These are phyloP conservation scores for Calyptomena viridis DNA, from an alignment of 2,113 vertebrate genomes.

Conservation along the genomic window DNA sequence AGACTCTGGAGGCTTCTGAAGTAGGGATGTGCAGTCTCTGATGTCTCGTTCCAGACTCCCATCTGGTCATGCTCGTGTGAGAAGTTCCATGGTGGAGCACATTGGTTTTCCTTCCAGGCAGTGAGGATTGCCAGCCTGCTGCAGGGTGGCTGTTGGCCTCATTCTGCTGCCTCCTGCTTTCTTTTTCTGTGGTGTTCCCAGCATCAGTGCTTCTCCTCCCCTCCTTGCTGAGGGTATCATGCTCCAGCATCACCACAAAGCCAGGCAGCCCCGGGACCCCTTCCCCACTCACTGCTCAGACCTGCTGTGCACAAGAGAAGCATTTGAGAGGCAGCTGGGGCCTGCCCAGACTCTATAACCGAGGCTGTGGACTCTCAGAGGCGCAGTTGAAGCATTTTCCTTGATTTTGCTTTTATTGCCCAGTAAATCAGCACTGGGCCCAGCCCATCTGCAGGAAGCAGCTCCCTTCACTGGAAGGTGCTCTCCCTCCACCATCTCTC, in stretches of 20 bases:
- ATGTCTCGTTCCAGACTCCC: accelerated
- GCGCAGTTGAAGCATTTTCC: not conserved
- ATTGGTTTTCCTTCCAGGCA: not conserved
- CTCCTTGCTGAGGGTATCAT: accelerated
- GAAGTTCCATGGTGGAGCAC: not conserved
- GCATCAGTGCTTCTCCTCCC: not conserved
- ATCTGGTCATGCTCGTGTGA: accelerated
- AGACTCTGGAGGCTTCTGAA: not conserved
- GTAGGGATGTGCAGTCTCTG: accelerated
- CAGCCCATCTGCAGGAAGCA: accelerated
- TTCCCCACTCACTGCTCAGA: not conserved
- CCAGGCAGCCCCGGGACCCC: not conserved
- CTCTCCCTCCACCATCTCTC: not conserved
- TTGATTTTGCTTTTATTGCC: slow-evolving; percentile 7
- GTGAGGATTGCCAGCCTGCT: accelerated
- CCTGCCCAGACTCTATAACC: not conserved
- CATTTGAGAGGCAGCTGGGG: not conserved
- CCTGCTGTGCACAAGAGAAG: not conserved
- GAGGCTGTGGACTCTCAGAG: not conserved
- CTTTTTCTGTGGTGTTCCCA: accelerated
- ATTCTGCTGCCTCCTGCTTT: not conserved
- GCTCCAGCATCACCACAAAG: not conserved
- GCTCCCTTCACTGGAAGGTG: not conserved
- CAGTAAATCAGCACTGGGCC: not conserved
- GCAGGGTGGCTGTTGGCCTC: not conserved